Base-by-base conservation (phyloP, 1,140 invertebrate genomes). In the Phymastichus coffea region DNA sequence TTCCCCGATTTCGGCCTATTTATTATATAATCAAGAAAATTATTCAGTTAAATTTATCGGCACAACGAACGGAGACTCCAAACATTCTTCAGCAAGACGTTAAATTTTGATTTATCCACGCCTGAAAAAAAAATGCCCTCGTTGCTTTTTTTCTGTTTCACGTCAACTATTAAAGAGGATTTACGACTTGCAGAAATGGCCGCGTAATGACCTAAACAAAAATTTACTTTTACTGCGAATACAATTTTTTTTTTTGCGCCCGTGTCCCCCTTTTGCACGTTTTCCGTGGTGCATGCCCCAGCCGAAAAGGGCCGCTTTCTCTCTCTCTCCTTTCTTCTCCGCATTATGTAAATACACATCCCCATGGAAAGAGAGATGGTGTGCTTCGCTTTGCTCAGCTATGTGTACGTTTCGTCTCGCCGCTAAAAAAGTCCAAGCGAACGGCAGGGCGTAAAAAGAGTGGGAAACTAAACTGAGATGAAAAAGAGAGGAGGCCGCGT, bases 191-290 rank as follows among this genome's bases (percentile, higher is more conserved):
- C 38, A 54, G 23, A 40, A 54, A 28, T 23, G 51, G 15, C 23
- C 49, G 38, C 4, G 30, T 55, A 55, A 55, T 40, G 52, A 55
- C 17, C 52, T 55, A 55, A 55, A 55, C 52, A 44, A 43, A 55
- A 55, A 44, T 55, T 54, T 41, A 41, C 51, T 41, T 54, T 43
- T 54, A 54, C 41, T 54, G 51, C 38, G 23, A 33, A 33, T 33
- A 33, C 12, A 33, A 33, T 33, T 7, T 33, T 33, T 33, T 33
- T 33, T 7, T 33, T 33, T 33, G 28, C 28, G 28, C 28, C 6
- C 28, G 28, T 6, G 12, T 33, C 12, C 28, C 28, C 28, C 28
- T 6, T 33, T 33, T 12, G 28, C 28, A 33, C 12, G 28, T 12
- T 6, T 33, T 33, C 6, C 28, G 6, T 33, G 6, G 12, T 33